A percentile compares a stretch with the other conserved stretches of the same genome.
Conservation (phyloP, 1,140 invertebrate genomes). For the Thaumatotibia leucotreta region DNA sequence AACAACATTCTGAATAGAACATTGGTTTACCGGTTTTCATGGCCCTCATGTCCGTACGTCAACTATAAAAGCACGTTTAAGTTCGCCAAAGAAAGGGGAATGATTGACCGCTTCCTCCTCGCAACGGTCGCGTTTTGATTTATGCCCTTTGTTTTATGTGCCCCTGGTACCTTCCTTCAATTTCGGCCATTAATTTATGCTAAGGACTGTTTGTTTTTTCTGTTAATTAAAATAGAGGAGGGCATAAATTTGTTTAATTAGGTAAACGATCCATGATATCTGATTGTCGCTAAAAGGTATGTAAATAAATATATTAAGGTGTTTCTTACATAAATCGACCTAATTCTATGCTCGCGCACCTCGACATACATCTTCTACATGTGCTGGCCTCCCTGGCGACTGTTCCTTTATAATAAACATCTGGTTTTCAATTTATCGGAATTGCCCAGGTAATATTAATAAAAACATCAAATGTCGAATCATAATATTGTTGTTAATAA, state of each 20-base stretch:
- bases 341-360: no score
- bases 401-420: no score
- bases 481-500: not conserved
- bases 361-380: no score
- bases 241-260: slow-evolving; percentile 1
- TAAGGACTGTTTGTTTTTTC: slow-evolving; percentile 14
- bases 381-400: no score
- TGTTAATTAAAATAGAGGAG: slow-evolving; percentile 5
- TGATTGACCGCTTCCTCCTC: slow-evolving; percentile 63
- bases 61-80: slow-evolving; percentile 23
- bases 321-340: no score
- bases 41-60: slow-evolving; percentile 25
- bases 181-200: slow-evolving; percentile 30
- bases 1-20: no score
- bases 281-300: not conserved
- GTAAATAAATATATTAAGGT: no score
- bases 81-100: slow-evolving; percentile 35
- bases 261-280: not conserved
- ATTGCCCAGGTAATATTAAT: no score
- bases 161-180: slow-evolving; percentile 31
- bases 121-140: slow-evolving; percentile 51
- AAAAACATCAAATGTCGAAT: not conserved
- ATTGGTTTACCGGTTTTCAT: slow-evolving; percentile 15
- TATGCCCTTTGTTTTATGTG: slow-evolving; percentile 57
- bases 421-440: no score